Evolutionary conservation across 2,797 vertebrate species (phyloP), one percentile per base, ranked within the genome.

Genomic region (Parotocinclus haroldoi): DNA sequence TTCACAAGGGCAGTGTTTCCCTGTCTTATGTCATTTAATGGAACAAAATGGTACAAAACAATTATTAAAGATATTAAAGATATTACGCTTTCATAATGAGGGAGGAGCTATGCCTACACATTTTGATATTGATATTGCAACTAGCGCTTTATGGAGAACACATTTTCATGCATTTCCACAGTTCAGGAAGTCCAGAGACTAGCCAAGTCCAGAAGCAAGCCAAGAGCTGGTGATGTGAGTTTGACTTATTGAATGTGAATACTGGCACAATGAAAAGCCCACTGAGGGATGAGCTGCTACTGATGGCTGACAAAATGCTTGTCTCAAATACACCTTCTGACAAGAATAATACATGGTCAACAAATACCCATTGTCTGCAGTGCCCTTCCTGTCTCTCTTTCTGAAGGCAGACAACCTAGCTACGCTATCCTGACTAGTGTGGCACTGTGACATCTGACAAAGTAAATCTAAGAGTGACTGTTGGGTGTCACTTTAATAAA

Each of bases 301-400:
- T 79, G 62, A 81, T 79, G 79, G 82, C 66, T 86, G 85, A 88
- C 85, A 83, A 58, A 84, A 85, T 59, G 83, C 80, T 80, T 78
- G 66, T 82, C 80, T 83, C 83, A 81, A 80, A 83, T 83, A 79
- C 76, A 83, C 79, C 81, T 82, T 79, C 61, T 85, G 83, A 89
- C 86, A 87, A 87, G 81, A 85, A 83, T 82, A 86, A 86, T 86
- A 86, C 83, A 79, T 76, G 84, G 84, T 85, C 83, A 85, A 82
- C 84, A 84, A 87, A 86, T 85, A 88, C 80, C 84, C 86, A 89
- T 82, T 85, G 82, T 85, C 84, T 86, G 81, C 84, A 83, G 82
- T 84, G 82, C 79, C 82, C 52, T 83, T 79, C 79, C 60, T 84
- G 86, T 57, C 70, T 85, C 83, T 80, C 76, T 73, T 74, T 84